These are phyloP conservation scores for Centropyge bicolor DNA, from an alignment of 2,797 vertebrate genomes.

Conservation along the genomic window DNA sequence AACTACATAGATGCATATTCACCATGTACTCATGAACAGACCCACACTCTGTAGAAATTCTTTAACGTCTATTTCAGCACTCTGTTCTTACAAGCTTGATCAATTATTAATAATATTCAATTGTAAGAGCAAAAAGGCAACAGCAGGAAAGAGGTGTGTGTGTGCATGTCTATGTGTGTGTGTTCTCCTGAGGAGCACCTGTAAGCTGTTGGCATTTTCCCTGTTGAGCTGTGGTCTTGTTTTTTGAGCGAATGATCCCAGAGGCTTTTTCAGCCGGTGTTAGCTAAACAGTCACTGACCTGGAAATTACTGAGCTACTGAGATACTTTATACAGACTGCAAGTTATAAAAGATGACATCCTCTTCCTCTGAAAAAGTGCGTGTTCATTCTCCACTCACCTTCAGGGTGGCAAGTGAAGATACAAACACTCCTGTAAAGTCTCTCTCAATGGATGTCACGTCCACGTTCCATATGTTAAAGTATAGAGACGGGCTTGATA, in stretches of 20 bases:
- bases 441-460: slow-evolving; percentile 47
- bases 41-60: slow-evolving; percentile 12
- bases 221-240: slow-evolving; percentile 34
- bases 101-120: slow-evolving; percentile 50
- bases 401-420: slow-evolving; percentile 58
- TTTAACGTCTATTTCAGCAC: slow-evolving; percentile 41
- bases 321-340: slow-evolving; percentile 53
- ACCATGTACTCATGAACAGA: neutral
- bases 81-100: slow-evolving; percentile 45
- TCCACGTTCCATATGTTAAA: slow-evolving; percentile 57
- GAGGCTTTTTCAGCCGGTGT: slow-evolving; percentile 63
- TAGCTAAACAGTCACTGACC: slow-evolving; percentile 69
- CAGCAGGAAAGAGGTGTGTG: slow-evolving; percentile 16
- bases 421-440: slow-evolving; percentile 29
- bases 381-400: slow-evolving; percentile 41
- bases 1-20: slow-evolving; percentile 26
- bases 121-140: slow-evolving; percentile 33
- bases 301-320: slow-evolving; percentile 64
- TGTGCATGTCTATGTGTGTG: slow-evolving; percentile 22
- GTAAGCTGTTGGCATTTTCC: slow-evolving; percentile 58
- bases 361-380: slow-evolving; percentile 33
- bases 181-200: slow-evolving; percentile 55
- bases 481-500: slow-evolving; percentile 66
- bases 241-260: slow-evolving; percentile 42
- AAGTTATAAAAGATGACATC: slow-evolving; percentile 66